Base-by-base conservation (phyloP, 2,797 vertebrate genomes). In the Sebastes hopkinsi region DNA sequence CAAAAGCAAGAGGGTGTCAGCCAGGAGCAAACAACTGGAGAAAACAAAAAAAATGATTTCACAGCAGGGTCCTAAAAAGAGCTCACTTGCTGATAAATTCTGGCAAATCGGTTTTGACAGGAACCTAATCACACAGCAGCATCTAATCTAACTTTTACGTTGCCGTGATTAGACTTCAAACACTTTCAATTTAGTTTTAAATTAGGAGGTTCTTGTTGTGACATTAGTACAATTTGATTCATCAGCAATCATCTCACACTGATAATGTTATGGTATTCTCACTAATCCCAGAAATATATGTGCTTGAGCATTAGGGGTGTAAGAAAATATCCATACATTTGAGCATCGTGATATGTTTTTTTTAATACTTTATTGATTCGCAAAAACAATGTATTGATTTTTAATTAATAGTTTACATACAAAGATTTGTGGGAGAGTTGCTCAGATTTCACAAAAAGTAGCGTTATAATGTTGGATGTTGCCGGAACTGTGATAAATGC, bases 21-120 rank as follows among this genome's bases (percentile, higher is more conserved):
- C 68, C 69, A 70, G 79, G 81, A 88, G 84, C 66, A 88, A 89
- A 92, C 75, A 80, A 85, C 50, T 38, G 54, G 27, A 66, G 54
- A 72, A 38, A 67, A 64, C 8, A 55, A 77, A 66, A 60, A 16
- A 75, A 60, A n/a, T 65, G 50, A 61, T 75, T 84, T 78, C 60
- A 65, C 2, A 8, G 60, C 27, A 46, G 58, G 69, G 77, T 59
- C 58, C 16, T 70, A 65, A 80, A 83, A 75, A 73, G 12, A 66
- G 50, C 18, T 54, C 72, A 8, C 42, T 50, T 4, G n/a, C 66
- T 75, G 60, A 84, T 70, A 27, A 11, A 75, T 34, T 73, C 42
- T 75, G 80, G 86, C 42, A 61, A 72, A 87, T 50, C 32, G 6
- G 8, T 86, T 79, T 32, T 86, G 86, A 90, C 83, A 80, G 46